Percentiles rank a stretch among this genome's conserved stretches.
Conservation (phyloP, 2,797 vertebrate species). For the Lepilemur ruficaudatus region DNA sequence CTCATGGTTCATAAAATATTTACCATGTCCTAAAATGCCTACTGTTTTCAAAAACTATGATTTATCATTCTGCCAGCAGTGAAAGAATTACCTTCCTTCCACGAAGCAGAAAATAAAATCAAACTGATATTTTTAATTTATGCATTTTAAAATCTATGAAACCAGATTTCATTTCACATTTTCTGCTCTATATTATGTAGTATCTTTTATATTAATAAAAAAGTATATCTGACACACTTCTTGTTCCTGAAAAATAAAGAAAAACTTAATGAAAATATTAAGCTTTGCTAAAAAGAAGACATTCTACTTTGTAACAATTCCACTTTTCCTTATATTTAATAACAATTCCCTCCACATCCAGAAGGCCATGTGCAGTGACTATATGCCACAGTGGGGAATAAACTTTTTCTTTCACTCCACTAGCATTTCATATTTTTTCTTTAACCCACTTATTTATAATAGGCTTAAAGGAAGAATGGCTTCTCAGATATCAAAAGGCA, state of each 20-base stretch:
- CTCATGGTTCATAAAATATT: slow-evolving; percentile 52
- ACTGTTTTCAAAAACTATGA: slow-evolving; percentile 20
- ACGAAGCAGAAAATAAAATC: background rate
- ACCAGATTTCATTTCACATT: background rate
- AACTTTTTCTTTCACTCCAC: background rate
- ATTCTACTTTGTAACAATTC: background rate
- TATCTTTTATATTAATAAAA: background rate
- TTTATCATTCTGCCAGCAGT: background rate
- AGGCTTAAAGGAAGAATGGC: slow-evolving; percentile 24
- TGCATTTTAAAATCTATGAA: slow-evolving; percentile 2
- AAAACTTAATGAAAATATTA: background rate
- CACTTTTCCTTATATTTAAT: background rate
- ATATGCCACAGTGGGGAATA: background rate
- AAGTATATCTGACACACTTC: background rate
- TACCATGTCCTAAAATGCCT: slow-evolving; percentile 18
- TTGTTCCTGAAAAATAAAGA: background rate
- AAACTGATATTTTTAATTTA: slow-evolving; percentile 18
- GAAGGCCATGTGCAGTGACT: background rate
- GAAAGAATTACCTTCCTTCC: background rate
- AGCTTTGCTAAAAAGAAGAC: background rate
- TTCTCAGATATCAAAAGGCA: slow-evolving; percentile 9
- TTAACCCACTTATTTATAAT: slow-evolving; percentile 39
- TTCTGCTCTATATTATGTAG: background rate
- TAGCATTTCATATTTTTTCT: background rate
- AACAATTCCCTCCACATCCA: background rate